Base-by-base conservation (phyloP, 92 coral and sea anemone genomes). In the Umimayanthus chanpuru region DNA sequence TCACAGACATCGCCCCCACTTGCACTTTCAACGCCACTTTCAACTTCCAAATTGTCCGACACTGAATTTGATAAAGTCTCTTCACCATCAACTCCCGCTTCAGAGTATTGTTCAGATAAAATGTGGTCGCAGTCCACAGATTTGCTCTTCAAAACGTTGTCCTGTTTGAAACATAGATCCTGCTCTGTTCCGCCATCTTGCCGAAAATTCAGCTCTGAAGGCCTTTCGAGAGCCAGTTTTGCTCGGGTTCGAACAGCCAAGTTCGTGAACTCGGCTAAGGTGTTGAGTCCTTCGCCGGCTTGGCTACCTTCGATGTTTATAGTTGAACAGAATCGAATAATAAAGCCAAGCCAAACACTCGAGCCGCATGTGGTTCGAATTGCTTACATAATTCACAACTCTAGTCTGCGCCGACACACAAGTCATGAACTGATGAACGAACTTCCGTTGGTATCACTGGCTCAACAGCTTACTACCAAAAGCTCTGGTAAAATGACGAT, bases 1-100 rank as follows among this genome's bases (percentile, higher is more conserved):
- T 81, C 90, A 14, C 91, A 76, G 26, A 76, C 85, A 81, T 89
- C 94, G 73, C 96, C 98, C n/a, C 97, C 97, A 76, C 92, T 93
- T 4, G 94, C 95, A 83, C 97, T 94, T 77, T 97, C 99, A 4
- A 97, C 98, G 2, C 99, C 99, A 78, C 98, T 95, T 92, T 97
- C 99, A 32, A 91, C 90, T 88, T 97, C 98, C 80, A 96, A 88
- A 87, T 93, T 89, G 85, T 97, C 99, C 64, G 88, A 90, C 72
- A 86, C 94, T 43, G 94, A 93, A 88, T 88, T 88, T 12, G 98
- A 95, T n/a, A 95, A 89, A 14, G 98, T 94, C 66, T 91, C 98
- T 44, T 95, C 98, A 61, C 85, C 85, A 66, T 89, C 79, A 82
- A 38, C 72, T 30, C 36, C 82, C 38, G 50, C 55, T 76, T 86